phyloP scores from a whole-genome alignment of 1,140 invertebrate species.

The Platorchestia sp. region DNA sequence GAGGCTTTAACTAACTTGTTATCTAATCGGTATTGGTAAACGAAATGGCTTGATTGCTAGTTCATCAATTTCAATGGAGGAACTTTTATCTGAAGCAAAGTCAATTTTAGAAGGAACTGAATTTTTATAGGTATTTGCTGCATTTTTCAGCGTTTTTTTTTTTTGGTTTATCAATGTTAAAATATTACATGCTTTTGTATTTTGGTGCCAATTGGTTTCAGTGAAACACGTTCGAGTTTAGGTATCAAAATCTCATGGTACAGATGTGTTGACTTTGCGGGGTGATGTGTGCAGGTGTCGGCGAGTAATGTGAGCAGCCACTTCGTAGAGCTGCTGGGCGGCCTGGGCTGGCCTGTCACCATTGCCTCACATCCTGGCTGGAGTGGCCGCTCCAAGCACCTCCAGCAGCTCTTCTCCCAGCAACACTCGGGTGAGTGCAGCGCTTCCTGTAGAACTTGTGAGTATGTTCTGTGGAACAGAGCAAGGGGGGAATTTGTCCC shows the following conservation, averaged over 20 bases:
- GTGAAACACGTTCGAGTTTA: neutral
- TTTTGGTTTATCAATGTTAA: too few relatives aligned
- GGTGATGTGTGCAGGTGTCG: neutral
- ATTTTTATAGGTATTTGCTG: too few relatives aligned
- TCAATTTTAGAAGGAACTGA: too few relatives aligned
- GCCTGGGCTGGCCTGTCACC: conserved; percentile 89
- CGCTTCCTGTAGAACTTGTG: neutral
- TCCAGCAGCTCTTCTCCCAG: conserved; percentile 14
- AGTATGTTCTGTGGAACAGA: neutral
- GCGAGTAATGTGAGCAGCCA: conserved; percentile 69
- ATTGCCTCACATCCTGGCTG: conserved; percentile 87
- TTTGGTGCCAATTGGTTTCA: too few relatives aligned
- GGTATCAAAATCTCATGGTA: neutral
- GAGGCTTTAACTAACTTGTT: too few relatives aligned
- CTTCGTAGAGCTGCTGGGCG: conserved; percentile 85
- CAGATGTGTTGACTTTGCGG: neutral
- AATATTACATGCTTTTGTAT: too few relatives aligned
- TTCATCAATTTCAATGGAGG: too few relatives aligned
- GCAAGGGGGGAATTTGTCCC: neutral
- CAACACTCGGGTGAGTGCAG: neutral
- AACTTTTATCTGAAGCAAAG: too few relatives aligned
- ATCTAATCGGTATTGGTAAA: too few relatives aligned
- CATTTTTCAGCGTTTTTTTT: too few relatives aligned
- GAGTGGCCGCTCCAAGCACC: conserved; percentile 78
- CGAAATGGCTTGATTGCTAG: too few relatives aligned